Conservation (phyloP, 2,113 vertebrate genomes). For the Epinephelus cyanopodus region DNA sequence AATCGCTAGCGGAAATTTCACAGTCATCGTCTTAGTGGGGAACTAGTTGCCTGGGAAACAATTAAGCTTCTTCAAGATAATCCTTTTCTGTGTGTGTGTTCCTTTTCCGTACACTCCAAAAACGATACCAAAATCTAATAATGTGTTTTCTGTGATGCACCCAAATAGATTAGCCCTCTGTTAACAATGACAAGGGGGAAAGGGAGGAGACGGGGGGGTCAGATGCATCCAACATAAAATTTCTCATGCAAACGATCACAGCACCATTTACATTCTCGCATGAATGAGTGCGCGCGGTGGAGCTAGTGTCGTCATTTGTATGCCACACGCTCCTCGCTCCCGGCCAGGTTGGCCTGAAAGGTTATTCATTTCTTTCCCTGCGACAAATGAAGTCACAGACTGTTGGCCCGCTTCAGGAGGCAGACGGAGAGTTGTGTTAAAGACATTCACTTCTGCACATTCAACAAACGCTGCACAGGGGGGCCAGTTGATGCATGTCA, state of each 20-base stretch:
- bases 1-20: conserved; percentile 77
- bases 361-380: conserved; percentile 66
- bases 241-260: conserved; percentile 35
- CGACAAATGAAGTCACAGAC: conserved; percentile 74
- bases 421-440: conserved; percentile 56
- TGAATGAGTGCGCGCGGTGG: conserved; percentile 22
- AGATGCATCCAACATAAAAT: conserved; percentile 23
- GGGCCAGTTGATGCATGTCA: conserved; percentile 46
- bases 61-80: conserved; percentile 78
- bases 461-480: conserved; percentile 21
- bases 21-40: conserved; percentile 71
- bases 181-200: conserved; percentile 20
- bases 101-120: conserved; percentile 30
- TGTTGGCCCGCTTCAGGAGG: conserved; percentile 50
- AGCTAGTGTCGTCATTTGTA: conserved; percentile 59
- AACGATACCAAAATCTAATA: conserved; percentile 61
- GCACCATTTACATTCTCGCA: conserved; percentile 48
- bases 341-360: conserved; percentile 66
- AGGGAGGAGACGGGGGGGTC: not conserved
- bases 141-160: conserved; percentile 47
- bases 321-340: conserved; percentile 37
- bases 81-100: conserved; percentile 51
- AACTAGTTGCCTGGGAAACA: conserved; percentile 79
- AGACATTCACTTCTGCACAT: conserved; percentile 62
- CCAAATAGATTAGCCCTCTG: conserved; percentile 57